Conservation (phyloP, 2,797 vertebrate genomes). For the Onychomys leucogaster region DNA sequence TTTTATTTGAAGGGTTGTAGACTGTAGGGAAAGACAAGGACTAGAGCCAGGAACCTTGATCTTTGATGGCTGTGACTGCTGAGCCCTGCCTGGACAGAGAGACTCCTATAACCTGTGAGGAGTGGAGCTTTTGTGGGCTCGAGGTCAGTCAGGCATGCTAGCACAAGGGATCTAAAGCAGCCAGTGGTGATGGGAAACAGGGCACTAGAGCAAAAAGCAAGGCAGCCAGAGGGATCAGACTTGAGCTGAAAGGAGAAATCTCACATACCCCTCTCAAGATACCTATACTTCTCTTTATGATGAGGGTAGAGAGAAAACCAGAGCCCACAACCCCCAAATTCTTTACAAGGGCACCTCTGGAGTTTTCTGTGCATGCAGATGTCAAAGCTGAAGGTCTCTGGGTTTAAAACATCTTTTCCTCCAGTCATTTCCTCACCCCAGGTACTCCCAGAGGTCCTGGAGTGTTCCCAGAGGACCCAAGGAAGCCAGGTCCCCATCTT, state of each 20-base stretch:
- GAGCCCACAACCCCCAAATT: constrained; percentile 53
- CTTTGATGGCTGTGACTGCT: not conserved
- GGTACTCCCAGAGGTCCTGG: not conserved
- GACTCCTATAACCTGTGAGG: rapidly evolving
- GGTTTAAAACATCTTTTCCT: not conserved
- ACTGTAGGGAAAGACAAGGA: not conserved
- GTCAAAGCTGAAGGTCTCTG: constrained; percentile 69
- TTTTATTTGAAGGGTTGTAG: not conserved
- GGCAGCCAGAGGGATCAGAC: not conserved
- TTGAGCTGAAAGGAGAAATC: not conserved
- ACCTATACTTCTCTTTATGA: not conserved
- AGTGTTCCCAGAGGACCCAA: not conserved
- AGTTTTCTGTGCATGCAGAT: constrained; percentile 65
- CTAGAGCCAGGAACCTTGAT: not conserved
- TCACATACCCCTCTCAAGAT: not conserved
- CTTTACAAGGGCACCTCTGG: not conserved
- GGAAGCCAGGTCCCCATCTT: not conserved
- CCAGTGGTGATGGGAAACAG: not conserved
- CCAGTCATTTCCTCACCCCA: not conserved
- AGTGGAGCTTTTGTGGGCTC: constrained; percentile 72
- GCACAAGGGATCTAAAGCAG: not conserved
- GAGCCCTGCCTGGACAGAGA: no score
- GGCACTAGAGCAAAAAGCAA: not conserved
- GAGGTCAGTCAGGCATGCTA: not conserved
- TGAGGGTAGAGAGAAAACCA: constrained; percentile 44